Evolutionary conservation across 2,888 invertebrate species (phyloP), one percentile per base, ranked within the genome.

Genomic region (Thysanoteuthis rhombus): DNA sequence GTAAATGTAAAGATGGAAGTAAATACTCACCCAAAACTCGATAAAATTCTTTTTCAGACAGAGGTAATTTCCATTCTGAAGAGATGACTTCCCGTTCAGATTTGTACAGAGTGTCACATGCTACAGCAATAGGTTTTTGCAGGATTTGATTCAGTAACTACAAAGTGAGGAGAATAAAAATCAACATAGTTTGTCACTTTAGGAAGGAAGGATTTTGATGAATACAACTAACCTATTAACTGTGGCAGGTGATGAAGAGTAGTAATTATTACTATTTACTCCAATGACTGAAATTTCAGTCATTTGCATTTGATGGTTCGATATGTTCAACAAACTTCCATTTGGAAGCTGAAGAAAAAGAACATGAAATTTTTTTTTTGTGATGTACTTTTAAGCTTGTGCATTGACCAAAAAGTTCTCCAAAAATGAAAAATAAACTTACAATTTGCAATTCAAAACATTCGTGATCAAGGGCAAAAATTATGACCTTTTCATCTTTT

Each of bases 381-480:
- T 28, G 52, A 52, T 25, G 5, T 52, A 52, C 22, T 52, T 52
- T 45, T 25, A 52, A 52, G 6, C 52, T 52, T 52, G 25, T 52
- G 52, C 52, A 52, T 52, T 25, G 52, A 22, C 25, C 52, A 52
- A 52, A 25, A 52, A 52, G 52, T 22, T 52, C 25, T 42, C 42
- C 16, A 42, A 42, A 42, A 16, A 42, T 42, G 36, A 75, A 36
- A 75, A 75, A 1, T 12, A 10, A n/a, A 75, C n/a, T 75, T 75
- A 75, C 75, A 36, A 10, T 75, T 75, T 75, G n/a, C 36, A 75
- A 75, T 75, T 97, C 94, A 12, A 97, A 96, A 98, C 98, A 38
- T 98, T 97, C 92, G 97, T 97, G 0, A 96, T 96, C 89, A 22
- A 97, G 97, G 95, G 98, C 98, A 89, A 98, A 97, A 92, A 98